These are phyloP conservation scores for Brachionichthys hirsutus DNA, from an alignment of 2,113 vertebrate species.

Conservation along the genomic window DNA sequence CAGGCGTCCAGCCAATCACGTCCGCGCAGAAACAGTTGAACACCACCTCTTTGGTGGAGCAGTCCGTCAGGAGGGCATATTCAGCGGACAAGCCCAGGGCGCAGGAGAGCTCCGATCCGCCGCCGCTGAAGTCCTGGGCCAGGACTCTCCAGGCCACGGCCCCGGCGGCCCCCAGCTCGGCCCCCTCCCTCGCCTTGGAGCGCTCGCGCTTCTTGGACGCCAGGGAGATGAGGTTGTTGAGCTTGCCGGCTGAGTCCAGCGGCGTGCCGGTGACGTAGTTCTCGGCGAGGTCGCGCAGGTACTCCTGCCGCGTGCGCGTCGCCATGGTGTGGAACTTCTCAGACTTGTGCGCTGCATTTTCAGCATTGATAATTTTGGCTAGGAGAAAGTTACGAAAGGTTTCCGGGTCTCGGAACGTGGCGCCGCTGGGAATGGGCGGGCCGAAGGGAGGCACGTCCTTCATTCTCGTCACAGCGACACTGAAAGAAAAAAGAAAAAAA, in stretches of 20 bases:
- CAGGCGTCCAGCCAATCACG: conserved; percentile 90
- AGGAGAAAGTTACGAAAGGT: conserved; percentile 90
- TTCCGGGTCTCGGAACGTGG: conserved; percentile 84
- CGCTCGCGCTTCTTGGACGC: conserved; percentile 92
- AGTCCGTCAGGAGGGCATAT: conserved; percentile 83
- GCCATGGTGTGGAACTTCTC: conserved; percentile 97
- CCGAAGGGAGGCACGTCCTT: conserved; percentile 94
- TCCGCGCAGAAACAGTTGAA: conserved; percentile 93
- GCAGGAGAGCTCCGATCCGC: conserved; percentile 77
- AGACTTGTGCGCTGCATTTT: conserved; percentile 91
- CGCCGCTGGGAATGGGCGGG: conserved; percentile 84
- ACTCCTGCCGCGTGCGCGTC: conserved; percentile 89
- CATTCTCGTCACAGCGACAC: conserved; percentile 93
- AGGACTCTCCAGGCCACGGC: conserved; percentile 84
- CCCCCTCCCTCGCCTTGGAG: conserved; percentile 76
- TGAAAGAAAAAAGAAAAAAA: conserved; percentile 55
- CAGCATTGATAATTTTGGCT: conserved; percentile 92
- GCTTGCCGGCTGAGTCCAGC: conserved; percentile 85
- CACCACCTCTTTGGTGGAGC: conserved; percentile 86
- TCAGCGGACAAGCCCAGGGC: conserved; percentile 85
- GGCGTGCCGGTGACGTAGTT: conserved; percentile 88
- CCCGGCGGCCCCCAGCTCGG: conserved; percentile 82
- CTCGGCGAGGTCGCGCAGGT: conserved; percentile 89
- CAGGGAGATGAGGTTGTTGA: conserved; percentile 90
- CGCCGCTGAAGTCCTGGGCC: conserved; percentile 84